Conservation (phyloP, 2,797 vertebrate genomes). For the Atherinosoma microstoma region DNA sequence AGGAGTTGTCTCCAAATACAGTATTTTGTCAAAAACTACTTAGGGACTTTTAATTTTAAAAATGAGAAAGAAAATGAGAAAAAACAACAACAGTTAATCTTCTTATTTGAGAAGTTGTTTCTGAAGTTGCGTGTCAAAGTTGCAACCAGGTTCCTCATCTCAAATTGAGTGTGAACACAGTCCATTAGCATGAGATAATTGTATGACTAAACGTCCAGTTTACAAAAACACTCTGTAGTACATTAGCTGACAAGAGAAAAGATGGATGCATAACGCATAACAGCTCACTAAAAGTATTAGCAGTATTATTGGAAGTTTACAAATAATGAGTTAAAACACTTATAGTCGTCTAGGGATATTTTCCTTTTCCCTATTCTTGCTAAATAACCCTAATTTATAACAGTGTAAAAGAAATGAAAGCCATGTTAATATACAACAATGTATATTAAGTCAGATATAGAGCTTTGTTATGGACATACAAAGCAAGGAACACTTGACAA, state of each 20-base stretch:
- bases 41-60: background rate
- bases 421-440: slow-evolving; percentile 4
- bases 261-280: background rate
- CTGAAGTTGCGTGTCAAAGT: slow-evolving; percentile 1
- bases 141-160: background rate
- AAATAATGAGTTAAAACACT: slow-evolving; percentile 1
- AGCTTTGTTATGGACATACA: slow-evolving; percentile 36
- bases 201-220: slow-evolving; percentile 8
- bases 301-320: background rate
- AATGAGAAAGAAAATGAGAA: background rate
- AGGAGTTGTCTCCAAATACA: background rate
- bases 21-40: background rate
- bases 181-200: background rate
- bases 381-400: slow-evolving; percentile 1
- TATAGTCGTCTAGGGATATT: background rate
- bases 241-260: background rate
- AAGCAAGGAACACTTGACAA: slow-evolving; percentile 44
- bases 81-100: background rate
- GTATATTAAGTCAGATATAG: background rate
- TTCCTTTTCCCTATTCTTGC: background rate
- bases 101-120: background rate
- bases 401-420: slow-evolving; percentile 15
- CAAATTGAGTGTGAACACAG: slow-evolving; percentile 11
- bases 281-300: background rate
- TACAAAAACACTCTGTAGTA: background rate